Evolutionary conservation across 2,113 vertebrate species (phyloP), one percentile per base, ranked within the genome.

Genomic region (Oncorhynchus masou): DNA sequence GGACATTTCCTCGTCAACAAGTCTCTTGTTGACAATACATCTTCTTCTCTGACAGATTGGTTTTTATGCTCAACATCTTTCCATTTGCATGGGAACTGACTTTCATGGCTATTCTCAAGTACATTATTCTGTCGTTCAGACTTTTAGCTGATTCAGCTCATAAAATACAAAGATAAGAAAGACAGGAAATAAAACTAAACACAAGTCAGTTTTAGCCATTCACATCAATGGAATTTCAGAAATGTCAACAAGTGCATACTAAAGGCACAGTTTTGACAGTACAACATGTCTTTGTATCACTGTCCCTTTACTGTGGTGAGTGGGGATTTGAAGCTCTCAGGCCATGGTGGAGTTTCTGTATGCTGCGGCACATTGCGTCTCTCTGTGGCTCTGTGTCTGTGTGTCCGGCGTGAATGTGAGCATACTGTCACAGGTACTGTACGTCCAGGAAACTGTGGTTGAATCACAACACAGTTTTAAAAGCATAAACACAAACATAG

Each of bases 231-330:
- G 54, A 20, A 57, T 15, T 20, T 19, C 16, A 15, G 16, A 57
- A 57, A 57, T 15, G 15, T 57, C 5, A 20, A 57, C 54, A 57
- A 20, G 54, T 20, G 16, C 54, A 57, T 57, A 11, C 39, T 45
- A 16, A 19, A 20, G 54, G 19, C 3, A 57, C 54, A 20, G 19
- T 20, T 57, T 15, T 57, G 16, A 20, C 54, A 57, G 11, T 19
- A 45, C 29, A 20, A 22, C 16, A 39, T 34, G 13, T 5, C 45
- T 49, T 39, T 12, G 31, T 62, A 29, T 8, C 12, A 29, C 68
- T 59, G 24, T 75, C 45, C 59, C 81, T 92, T 89, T 93, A 88
- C 86, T 90, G 91, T 91, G 90, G 91, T 77, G 45, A 75, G 49
- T n/a, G 13, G 64, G 71, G 49, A 75, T 68, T 70, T 75, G 25